Evolutionary conservation across 1,140 invertebrate species (phyloP), one percentile per base, ranked within the genome.

Genomic region (Samia ricini): DNA sequence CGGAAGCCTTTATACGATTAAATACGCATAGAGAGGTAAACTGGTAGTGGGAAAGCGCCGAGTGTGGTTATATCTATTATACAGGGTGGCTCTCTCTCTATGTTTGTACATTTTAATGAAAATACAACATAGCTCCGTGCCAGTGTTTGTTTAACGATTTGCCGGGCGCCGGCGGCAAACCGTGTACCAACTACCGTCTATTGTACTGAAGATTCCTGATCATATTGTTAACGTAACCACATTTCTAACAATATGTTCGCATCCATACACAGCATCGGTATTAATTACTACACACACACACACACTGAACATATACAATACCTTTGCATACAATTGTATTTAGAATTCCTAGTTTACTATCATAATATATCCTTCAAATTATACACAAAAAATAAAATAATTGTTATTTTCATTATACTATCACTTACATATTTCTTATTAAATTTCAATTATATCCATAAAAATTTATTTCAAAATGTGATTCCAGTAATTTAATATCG

Each of bases 51-150:
- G 33, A 42, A 15, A 42, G 33, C 33, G 8, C n/a, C 26, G 33
- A 42, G 15, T 42, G 33, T 52, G 10, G 50, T 29, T 24, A 48
- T 26, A 56, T 26, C 20, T 33, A 33, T 63, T 26, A 60, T 56
- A 60, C 57, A 72, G 66, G n/a, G 63, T 69, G 57, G 68, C 58
- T 62, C 52, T 52, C 15, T 70, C 58, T 62, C 52, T 52, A 19
- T 70, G 73, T 76, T 69, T 78, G 69, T 74, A 64, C 74, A 65
- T 69, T 72, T 64, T 74, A 77, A 80, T 80, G 75, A 77, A 77
- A 80, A 77, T 66, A 80, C 75, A 71, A 71, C 63, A 67, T 60
- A 59, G 57, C 55, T 65, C 63, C 66, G 66, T 71, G 54, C 66
- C 67, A 52, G 54, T 78, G 71, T 81, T 78, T 61, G 48, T 22